Percentiles rank a stretch among this genome's conserved stretches.
phyloP scores from a whole-genome alignment of 2,888 invertebrate genomes.

The Phlogophora meticulosa region DNA sequence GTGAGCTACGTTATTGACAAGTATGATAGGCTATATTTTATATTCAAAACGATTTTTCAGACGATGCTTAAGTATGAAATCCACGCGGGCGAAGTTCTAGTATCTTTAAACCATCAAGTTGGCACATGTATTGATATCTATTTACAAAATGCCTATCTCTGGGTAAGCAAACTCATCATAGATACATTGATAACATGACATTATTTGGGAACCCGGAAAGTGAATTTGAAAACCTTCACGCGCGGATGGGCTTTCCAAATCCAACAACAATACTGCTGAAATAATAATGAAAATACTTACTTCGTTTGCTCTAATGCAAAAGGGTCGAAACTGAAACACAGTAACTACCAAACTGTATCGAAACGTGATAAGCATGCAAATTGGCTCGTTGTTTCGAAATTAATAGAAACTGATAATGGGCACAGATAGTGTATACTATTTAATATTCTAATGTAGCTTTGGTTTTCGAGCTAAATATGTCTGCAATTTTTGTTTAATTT shows the following conservation, averaged over 20 bases:
- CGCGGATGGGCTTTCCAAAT: neutral
- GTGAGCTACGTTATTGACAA: too few species aligned
- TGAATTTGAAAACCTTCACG: neutral
- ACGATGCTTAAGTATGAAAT: too few species aligned
- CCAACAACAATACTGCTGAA: slow-evolving; percentile 9
- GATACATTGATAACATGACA: neutral
- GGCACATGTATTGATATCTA: too few species aligned
- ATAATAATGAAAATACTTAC: slow-evolving; percentile 9
- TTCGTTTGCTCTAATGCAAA: slow-evolving; percentile 3
- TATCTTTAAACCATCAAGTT: too few species aligned
- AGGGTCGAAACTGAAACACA: slow-evolving; percentile 5
- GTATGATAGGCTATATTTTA: too few species aligned
- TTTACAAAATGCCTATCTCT: too few species aligned
- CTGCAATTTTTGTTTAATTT: too few species aligned
- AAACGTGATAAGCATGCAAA: slow-evolving; percentile 50
- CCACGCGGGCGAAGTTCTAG: too few species aligned
- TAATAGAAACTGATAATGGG: slow-evolving; percentile 49
- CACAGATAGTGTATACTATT: slow-evolving; percentile 22
- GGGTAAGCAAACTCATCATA: neutral
- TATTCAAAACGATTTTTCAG: too few species aligned
- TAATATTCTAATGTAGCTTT: slow-evolving; percentile 45
- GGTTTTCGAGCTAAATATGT: too few species aligned
- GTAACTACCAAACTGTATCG: slow-evolving; percentile 15
- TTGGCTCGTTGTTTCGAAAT: slow-evolving; percentile 48
- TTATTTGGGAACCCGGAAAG: neutral